A percentile compares a stretch with the other conserved stretches of the same genome.
phyloP scores from a whole-genome alignment of 64 coral and sea anemone species.

The Pachyseris speciosa region DNA sequence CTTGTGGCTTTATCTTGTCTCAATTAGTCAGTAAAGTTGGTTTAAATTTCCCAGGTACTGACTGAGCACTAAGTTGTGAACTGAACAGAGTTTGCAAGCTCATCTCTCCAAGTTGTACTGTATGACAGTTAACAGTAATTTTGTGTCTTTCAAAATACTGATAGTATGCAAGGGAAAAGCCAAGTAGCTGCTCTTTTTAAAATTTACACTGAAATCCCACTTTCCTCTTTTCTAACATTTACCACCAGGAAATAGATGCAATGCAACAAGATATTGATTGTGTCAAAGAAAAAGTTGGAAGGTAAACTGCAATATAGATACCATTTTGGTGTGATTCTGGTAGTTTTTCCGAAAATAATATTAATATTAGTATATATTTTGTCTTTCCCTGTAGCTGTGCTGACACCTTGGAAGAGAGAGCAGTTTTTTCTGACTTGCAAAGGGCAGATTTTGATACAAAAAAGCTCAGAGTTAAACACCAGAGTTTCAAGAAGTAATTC shows the following conservation, averaged over 20 bases:
- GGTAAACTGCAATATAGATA: too few relatives aligned
- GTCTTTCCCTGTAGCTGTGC: neutral
- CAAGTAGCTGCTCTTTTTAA: neutral
- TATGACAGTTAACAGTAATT: too few relatives aligned
- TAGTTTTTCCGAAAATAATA: too few relatives aligned
- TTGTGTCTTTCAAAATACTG: too few relatives aligned
- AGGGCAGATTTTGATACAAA: neutral
- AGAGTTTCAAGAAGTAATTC: neutral
- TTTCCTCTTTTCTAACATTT: neutral
- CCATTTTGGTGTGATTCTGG: too few relatives aligned
- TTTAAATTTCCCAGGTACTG: too few relatives aligned
- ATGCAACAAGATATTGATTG: constrained; percentile 7
- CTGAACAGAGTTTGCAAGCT: too few relatives aligned
- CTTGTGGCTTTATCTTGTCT: too few relatives aligned
- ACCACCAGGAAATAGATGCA: neutral
- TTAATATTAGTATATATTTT: neutral
- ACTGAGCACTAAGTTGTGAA: too few relatives aligned
- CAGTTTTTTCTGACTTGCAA: neutral
- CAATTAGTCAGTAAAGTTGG: too few relatives aligned
- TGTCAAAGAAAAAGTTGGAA: constrained; percentile 2
- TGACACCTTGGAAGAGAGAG: neutral
- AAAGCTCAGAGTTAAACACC: neutral
- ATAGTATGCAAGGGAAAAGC: too few relatives aligned
- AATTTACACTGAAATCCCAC: neutral
- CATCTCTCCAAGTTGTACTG: too few relatives aligned